These are phyloP conservation scores for Patella pellucida DNA, from an alignment of 2,888 invertebrate species.

Conservation along the genomic window DNA sequence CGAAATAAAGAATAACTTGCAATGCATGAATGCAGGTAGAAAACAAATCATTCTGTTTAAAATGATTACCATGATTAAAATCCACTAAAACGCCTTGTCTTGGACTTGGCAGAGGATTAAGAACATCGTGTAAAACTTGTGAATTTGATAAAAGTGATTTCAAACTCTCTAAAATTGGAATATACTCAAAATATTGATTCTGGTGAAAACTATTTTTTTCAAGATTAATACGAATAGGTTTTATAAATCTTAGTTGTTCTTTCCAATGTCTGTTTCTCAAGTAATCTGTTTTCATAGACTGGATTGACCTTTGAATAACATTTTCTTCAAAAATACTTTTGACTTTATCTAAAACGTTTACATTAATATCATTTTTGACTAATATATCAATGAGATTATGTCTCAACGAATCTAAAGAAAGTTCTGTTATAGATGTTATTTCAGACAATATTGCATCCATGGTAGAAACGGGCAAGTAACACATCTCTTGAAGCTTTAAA, in stretches of 20 bases:
- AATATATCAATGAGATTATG: constrained; percentile 3
- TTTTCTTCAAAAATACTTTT: constrained; percentile 1
- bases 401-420: not conserved
- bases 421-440: constrained; percentile 1
- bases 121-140: constrained; percentile 3
- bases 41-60: constrained; percentile 8
- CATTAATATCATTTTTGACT: not conserved
- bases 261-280: constrained; percentile 9
- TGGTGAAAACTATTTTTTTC: constrained; percentile 7
- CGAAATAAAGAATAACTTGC: not conserved
- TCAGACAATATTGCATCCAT: not conserved
- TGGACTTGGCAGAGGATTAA: not conserved
- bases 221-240: not conserved
- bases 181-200: not conserved
- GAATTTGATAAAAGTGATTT: constrained; percentile 6
- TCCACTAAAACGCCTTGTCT: constrained; percentile 7
- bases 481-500: constrained; percentile 5
- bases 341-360: constrained; percentile 2
- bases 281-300: constrained; percentile 1
- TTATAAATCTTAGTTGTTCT: constrained; percentile 10
- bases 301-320: constrained; percentile 3
- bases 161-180: constrained; percentile 11
- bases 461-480: not conserved
- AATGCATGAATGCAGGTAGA: constrained; percentile 2
- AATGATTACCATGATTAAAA: constrained; percentile 8